Base-by-base conservation (phyloP, 2,797 vertebrate genomes). In the Typhlichthys eigenmanni region DNA sequence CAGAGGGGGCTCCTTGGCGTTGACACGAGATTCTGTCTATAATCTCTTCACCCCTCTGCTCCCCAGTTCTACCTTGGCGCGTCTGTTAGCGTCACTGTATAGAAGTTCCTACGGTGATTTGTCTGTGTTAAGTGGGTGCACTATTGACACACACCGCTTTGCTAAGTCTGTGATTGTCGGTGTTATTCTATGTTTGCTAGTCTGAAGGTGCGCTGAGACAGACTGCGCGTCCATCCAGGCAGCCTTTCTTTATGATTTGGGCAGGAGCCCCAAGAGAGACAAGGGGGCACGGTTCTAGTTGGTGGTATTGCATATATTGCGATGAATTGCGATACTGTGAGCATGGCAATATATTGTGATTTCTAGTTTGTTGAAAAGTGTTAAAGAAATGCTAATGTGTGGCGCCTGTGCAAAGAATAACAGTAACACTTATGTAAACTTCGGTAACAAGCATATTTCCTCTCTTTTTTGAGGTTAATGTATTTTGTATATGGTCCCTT, bases 1-100 rank as follows among this genome's bases (percentile, higher is more conserved):
- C 90, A 91, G 90, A 86, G 89, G 81, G 19, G 71, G 58, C 64
- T 59, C 66, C 50, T 8, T 57, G 71, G 64, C 71, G 83, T 85
- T 89, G 87, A 88, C 89, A 82, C 68, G 76, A 87, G 86, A 79
- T 76, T 82, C 79, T 81, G 82, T 75, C 74, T 66, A 80, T 75
- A 76, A 70, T 71, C 76, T 69, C 51, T 62, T 45, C 16, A 19
- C 58, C 72, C 73, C 83, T 65, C 71, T 76, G 70, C 69, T 76
- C 59, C 61, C 80, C 76, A 53, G 58, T 46, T 63, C 49, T 51
- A 68, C 77, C 51, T n/a, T 1, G 34, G 5, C 1, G 1, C 50
- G 38, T 45, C 34, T 38, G 16, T 13, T 8, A 53, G 16, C 2
- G 32, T 55, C 24, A 62, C 67, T 52, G 34, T 2, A 45, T 13